Percentiles rank a stretch among this genome's conserved stretches.
Conservation (phyloP, 2,888 invertebrate genomes). For the Mythimna ferrago region DNA sequence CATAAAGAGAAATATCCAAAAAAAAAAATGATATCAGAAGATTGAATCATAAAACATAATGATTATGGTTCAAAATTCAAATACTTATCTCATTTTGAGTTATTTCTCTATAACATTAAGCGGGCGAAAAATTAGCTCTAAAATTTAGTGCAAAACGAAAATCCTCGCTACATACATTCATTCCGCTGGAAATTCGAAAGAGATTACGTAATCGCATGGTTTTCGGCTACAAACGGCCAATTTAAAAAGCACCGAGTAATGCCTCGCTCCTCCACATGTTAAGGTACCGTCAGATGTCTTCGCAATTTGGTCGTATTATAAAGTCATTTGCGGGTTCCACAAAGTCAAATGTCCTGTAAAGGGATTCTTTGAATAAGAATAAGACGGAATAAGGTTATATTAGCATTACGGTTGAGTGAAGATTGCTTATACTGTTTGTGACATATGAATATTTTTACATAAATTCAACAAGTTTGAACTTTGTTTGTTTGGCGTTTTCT, state of each 20-base stretch:
- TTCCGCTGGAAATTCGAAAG: constrained; percentile 49
- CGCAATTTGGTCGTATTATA: constrained; percentile 78
- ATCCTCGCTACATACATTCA: constrained; percentile 49
- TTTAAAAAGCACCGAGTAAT: constrained; percentile 57
- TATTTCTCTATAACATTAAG: too few species aligned
- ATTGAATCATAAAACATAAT: too few species aligned
- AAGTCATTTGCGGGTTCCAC: constrained; percentile 76
- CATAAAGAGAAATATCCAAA: too few species aligned
- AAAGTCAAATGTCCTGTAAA: constrained; percentile 75
- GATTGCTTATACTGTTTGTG: constrained; percentile 55
- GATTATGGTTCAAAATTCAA: too few species aligned
- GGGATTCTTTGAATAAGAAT: constrained; percentile 70
- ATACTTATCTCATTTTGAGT: too few species aligned
- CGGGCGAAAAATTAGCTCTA: not conserved
- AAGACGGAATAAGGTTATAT: constrained; percentile 69
- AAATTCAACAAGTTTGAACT: constrained; percentile 37
- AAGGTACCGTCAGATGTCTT: constrained; percentile 61
- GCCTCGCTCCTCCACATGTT: constrained; percentile 42
- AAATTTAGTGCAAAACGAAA: constrained; percentile 49
- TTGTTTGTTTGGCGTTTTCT: constrained; percentile 12
- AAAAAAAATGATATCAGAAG: too few species aligned
- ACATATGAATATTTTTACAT: constrained; percentile 60
- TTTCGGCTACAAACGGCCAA: constrained; percentile 49
- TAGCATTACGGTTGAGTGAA: constrained; percentile 61
- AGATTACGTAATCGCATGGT: constrained; percentile 56